Base-by-base conservation (phyloP, 2,113 vertebrate species). In the Cisticola juncidis region DNA sequence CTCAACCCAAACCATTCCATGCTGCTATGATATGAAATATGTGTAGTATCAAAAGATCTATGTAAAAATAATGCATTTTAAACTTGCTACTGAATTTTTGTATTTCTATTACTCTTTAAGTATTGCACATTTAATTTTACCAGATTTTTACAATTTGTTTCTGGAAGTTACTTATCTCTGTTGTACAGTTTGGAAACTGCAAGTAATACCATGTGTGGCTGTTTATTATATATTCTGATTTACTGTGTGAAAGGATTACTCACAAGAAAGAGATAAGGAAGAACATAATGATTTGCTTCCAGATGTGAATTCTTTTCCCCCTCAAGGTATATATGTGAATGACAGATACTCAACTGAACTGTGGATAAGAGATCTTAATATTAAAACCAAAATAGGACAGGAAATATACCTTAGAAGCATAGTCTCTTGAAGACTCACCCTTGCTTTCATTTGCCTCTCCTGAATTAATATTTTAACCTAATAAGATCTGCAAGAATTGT, bases 391-490 rank as follows among this genome's bases (percentile, higher is more conserved):
- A 88, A 90, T 88, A 60, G 92, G 92, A 94, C 82, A 94, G 81
- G 51, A 92, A 86, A 88, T 82, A 80, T 8, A 82, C 65, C 42
- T 88, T 51, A 66, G 31, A 78, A 93, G 13, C 81, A 79, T 56
- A 77, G 72, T 78, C 87, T 94, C 62, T 88, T 88, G 92, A 95
- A 94, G 93, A 90, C 62, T 92, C 72, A 77, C 80, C 72, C 85
- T 96, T 48, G 57, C 62, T 96, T 97, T 88, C 70, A 73, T 96
- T 96, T 97, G 60, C 76, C 47, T 33, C 44, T 42, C 51, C 81
- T 69, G 87, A 97, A 97, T 97, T 93, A 97, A 95, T 96, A 92
- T 94, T 97, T 96, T 85, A 94, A 90, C 81, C 94, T 95, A 79
- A 81, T 92, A 93, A 92, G 65, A 86, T 97, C 90, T 93, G 69